Base-by-base conservation (phyloP, 2,797 vertebrate species). In the Sebastes ruberrimus region DNA sequence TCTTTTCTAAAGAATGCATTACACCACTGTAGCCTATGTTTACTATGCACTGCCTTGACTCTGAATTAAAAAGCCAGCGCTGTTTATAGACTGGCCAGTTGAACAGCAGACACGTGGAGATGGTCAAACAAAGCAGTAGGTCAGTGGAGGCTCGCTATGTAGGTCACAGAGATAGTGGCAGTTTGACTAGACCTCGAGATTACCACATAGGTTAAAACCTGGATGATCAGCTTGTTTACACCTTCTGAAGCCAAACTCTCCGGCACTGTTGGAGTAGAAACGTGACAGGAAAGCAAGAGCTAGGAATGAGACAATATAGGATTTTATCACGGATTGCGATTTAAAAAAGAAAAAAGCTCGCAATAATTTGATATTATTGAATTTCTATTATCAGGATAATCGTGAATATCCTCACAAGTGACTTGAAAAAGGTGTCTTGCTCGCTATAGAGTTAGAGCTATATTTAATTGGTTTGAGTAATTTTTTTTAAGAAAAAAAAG, bases 101-200 rank as follows among this genome's bases (percentile, higher is more conserved):
- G 85, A 90, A 71, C 85, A 67, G 80, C 64, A 74, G 84, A 85
- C 73, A 49, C 81, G 27, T 20, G 59, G 84, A 64, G 87, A 63
- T 82, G 89, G 86, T 90, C 89, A 90, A 91, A 92, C 88, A 93
- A 91, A 89, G 82, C 87, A 87, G 83, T 79, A 25, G 80, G 88
- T 86, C 86, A 85, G 76, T 46, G 78, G 71, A 82, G 60, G 66
- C 61, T 25, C 1, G 27, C 38, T 86, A 81, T 85, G 74, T 88
- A 72, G 86, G 90, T 89, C 83, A 85, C 66, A 65, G 71, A 68
- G 83, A 90, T 72, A 55, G 55, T 10, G 32, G 27, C 28, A 4
- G 16, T 73, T 69, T 46, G 63, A 65, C 23, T 4, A 22, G 38
- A 57, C 52, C 30, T 33, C 20, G 11, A 23, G 68, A 38, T 65